These are phyloP conservation scores for Probaryconus sp. DNA, from an alignment of 1,140 invertebrate species.

Conservation along the genomic window DNA sequence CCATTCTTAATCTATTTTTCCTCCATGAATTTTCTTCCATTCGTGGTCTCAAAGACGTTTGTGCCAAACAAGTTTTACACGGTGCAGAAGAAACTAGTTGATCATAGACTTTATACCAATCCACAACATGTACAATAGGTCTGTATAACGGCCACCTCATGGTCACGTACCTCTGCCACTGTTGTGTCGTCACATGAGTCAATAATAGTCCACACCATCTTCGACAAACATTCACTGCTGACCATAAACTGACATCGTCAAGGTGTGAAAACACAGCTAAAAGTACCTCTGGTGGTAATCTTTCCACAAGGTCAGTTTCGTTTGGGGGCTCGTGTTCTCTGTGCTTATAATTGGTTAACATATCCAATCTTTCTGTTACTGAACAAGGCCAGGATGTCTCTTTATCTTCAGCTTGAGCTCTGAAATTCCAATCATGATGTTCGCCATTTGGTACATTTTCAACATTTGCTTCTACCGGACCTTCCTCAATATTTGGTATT, in stretches of 20 bases:
- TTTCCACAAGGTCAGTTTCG: constrained; percentile 78
- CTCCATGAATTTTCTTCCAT: constrained; percentile 86
- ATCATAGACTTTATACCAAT: constrained; percentile 87
- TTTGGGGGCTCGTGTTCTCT: constrained; percentile 72
- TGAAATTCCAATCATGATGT: constrained; percentile 29
- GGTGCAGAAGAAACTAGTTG: constrained; percentile 77
- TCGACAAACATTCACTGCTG: constrained; percentile 89
- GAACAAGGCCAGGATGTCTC: constrained; percentile 68
- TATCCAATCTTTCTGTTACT: constrained; percentile 75
- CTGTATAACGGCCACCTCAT: constrained; percentile 90
- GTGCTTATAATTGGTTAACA: constrained; percentile 75
- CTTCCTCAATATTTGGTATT: constrained; percentile 52
- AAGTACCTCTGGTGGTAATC: constrained; percentile 87
- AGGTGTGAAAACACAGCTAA: constrained; percentile 92
- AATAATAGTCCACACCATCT: constrained; percentile 90
- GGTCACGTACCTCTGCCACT: constrained; percentile 87
- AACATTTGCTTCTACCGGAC: constrained; percentile 15
- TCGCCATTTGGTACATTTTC: constrained; percentile 38
- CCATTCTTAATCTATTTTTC: constrained; percentile 84
- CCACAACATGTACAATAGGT: constrained; percentile 83
- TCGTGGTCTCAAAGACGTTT: constrained; percentile 82
- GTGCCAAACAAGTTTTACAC: constrained; percentile 90
- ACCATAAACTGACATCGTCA: constrained; percentile 94
- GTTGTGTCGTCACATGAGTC: constrained; percentile 84
- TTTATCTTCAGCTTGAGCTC: constrained; percentile 34